phyloP scores from a whole-genome alignment of 92 coral and sea anemone species.

The Zoanthus gigantus region DNA sequence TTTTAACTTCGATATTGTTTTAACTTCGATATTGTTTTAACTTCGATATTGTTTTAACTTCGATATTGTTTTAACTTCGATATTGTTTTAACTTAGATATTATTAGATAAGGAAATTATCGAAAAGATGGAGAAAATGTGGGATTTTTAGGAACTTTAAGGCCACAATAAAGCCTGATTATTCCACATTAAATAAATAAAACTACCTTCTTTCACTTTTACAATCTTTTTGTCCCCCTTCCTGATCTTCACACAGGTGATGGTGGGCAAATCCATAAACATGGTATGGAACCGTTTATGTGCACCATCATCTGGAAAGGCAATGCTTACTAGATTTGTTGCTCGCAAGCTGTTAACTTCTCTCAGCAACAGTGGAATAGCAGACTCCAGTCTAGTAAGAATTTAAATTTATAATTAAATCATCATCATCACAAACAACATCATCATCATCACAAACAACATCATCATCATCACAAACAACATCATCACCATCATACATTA shows the following conservation, averaged over 20 bases:
- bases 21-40: no score
- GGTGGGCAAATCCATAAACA: slow-evolving; percentile 81
- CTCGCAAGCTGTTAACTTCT: slow-evolving; percentile 60
- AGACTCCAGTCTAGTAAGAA: slow-evolving; percentile 80
- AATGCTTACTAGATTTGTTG: slow-evolving; percentile 68
- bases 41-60: no score
- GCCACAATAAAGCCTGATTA: no score
- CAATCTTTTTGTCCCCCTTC: slow-evolving; percentile 81
- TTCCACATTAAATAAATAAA: no score
- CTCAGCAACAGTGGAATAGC: slow-evolving; percentile 91
- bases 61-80: no score
- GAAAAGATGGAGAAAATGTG: no score
- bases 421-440: no score
- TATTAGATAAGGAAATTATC: no score
- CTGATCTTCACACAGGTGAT: slow-evolving; percentile 93
- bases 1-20: no score
- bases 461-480: background rate
- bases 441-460: background rate
- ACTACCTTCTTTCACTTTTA: slow-evolving; percentile 94
- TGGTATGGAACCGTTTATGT: slow-evolving; percentile 85
- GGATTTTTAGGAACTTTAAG: no score
- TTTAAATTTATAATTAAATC: background rate
- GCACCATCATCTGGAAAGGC: slow-evolving; percentile 99
- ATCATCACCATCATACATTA: background rate
- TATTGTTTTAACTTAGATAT: no score